Conservation (phyloP, 2,113 vertebrate genomes). For the Myocastor coypus region DNA sequence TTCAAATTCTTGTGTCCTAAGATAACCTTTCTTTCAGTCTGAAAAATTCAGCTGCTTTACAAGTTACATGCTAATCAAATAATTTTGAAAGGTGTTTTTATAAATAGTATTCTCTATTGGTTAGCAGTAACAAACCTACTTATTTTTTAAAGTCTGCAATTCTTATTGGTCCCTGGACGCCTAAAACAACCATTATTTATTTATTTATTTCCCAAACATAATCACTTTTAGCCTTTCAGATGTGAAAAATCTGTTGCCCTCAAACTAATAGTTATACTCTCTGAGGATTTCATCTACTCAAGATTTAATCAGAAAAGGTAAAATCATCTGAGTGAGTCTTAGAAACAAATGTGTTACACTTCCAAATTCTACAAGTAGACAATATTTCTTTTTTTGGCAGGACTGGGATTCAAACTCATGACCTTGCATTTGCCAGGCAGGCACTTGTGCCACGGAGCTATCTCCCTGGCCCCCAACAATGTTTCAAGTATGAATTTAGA, state of each 20-base stretch:
- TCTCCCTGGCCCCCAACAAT: too few relatives aligned
- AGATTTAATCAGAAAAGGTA: conserved; percentile 70
- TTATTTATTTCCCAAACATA: conserved; percentile 56
- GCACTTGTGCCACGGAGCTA: too few relatives aligned
- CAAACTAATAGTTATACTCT: conserved; percentile 37
- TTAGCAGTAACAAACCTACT: conserved; percentile 29
- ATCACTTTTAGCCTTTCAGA: conserved; percentile 49
- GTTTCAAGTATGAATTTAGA: conserved; percentile 63
- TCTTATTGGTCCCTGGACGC: conserved; percentile 22
- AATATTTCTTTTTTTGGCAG: too few relatives aligned
- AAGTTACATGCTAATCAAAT: conserved; percentile 43
- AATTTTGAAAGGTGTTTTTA: conserved; percentile 61
- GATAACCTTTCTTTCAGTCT: conserved; percentile 56
- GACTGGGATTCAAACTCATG: too few relatives aligned
- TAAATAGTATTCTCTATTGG: conserved; percentile 47
- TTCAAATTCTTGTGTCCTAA: conserved; percentile 67
- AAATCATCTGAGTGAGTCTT: conserved; percentile 62
- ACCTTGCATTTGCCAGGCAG: too few relatives aligned
- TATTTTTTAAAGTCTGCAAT: conserved; percentile 15
- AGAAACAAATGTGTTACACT: conserved; percentile 45
- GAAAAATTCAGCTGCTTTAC: conserved; percentile 60
- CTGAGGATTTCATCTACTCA: conserved; percentile 47
- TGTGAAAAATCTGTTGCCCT: conserved; percentile 64
- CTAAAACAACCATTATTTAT: conserved; percentile 52
- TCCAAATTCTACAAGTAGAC: conserved; percentile 41